Base-by-base conservation (phyloP, 1,140 invertebrate species). In the Drosophila kanapiae region DNA sequence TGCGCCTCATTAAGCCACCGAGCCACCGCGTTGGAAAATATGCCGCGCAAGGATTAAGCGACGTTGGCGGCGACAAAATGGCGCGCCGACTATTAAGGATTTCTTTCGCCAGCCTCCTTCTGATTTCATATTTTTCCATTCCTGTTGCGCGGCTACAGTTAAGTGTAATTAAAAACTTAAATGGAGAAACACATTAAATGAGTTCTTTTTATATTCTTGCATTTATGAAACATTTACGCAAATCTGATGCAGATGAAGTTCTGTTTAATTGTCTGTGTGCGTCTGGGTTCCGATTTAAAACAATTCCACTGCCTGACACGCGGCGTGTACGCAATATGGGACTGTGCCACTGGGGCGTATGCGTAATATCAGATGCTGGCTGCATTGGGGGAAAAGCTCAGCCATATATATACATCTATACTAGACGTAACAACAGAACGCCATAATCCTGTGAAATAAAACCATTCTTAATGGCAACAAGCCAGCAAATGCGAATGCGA, bases 91-190 rank as follows among this genome's bases (percentile, higher is more conserved):
- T 64, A 81, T 90, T 88, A 78, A 84, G 80, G 69, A 83, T 80
- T 63, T 79, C 72, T 13, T 35, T 33, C 16, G 7, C 18, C 6
- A 27, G 23, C 49, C 62, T 53, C n/a, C 18, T 45, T 31, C 9
- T 58, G 57, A 53, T 62, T 69, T 51, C 27, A 31, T 33, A 10
- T 2, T 49, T 69, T 58, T 71, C 53, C 67, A 71, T 37, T 71
- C 65, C 64, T 40, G 47, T 62, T 63, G 75, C 35, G 29, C 53
- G 14, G 31, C 14, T 27, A 11, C 62, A 31, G 74, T 58, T 54
- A 61, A 80, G 72, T 84, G 69, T 90, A 81, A 90, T 88, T 88
- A 90, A 84, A 84, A 84, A 84, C 76, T 84, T 84, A 77, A 84
- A 84, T 84, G 78, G 47, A 72, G 31, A 77, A 78, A 40, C 70